Evolutionary conservation across 2,113 vertebrate species (phyloP), one percentile per base, ranked within the genome.

Genomic region (Picathartes gymnocephalus): DNA sequence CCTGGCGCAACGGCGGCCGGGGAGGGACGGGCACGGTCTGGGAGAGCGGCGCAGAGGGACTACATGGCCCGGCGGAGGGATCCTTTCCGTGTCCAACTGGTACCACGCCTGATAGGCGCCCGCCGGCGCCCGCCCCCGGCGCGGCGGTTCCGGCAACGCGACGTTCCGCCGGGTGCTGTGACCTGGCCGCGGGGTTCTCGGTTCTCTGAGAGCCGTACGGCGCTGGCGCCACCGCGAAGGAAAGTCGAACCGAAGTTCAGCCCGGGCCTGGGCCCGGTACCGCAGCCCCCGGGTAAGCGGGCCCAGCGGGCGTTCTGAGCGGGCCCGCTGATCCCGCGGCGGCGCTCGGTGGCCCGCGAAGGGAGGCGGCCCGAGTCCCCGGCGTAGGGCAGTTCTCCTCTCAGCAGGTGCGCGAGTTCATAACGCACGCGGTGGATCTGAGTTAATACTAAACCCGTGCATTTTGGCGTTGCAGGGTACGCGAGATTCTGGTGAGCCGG

Each of bases 31-130:
- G 11, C 21, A 17, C 20, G 3, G 4, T 11, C 5, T 4, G 6
- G 20, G 7, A 33, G 7, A 10, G 69, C 9, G 23, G 25, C 3
- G 3, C 51, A 4, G 16, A 15, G 37, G 90, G 39, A 91, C 61
- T 92, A 87, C 44, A 21, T 87, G 40, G 33, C 0, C 2, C 7
- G 5, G 88, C 93, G 95, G 92, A 96, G 15, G 69, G 35, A 90
- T 9, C 4, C 9, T 0, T 0, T 0, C 1, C 0, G 6, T 0
- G 1, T 0, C 0, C 2, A 0, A 0, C 0, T 0, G 0, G 57
- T 64, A 0, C 57, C 25, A 4, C 50, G 48, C 10, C 30, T 54
- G 12, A 31, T 11, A 21, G 7, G 4, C 6, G 16, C 25, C 76
- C 89, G 47, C 66, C 57, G n/a, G n/a, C 7, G 1, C 21, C 78